Evolutionary conservation across 2,113 vertebrate species (phyloP), one percentile per base, ranked within the genome.

Genomic region (Columba janthina): DNA sequence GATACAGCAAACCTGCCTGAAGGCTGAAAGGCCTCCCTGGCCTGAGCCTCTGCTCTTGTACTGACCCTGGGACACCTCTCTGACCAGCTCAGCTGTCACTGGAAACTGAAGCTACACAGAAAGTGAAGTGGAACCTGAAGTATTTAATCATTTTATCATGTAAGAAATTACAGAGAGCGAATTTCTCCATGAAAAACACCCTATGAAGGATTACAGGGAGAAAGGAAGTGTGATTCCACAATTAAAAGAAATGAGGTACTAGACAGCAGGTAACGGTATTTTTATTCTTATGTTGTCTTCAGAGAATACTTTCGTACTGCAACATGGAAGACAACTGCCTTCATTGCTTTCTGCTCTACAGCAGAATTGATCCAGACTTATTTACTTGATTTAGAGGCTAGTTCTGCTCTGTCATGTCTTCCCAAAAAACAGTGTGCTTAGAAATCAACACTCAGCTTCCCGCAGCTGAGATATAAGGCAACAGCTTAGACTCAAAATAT

Each of bases 371-470:
- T 60, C 84, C 22, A 89, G 29, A 60, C 26, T 69, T 87, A 80
- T 36, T 91, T 91, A 88, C 34, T 70, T 84, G 76, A 92, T 76
- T 67, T 65, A 84, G 58, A 66, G 54, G 29, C n/a, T 75, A 85
- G 25, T 15, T 73, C 48, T 50, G 28, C 16, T 73, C 48, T 50
- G 28, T 92, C 34, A 69, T 60, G 72, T 77, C 88, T 86, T 96
- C 46, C 51, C 88, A 72, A 57, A 70, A 77, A 77, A 1, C 15
- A 57, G 12, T 4, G 38, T 46, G 29, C 46, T 83, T 54, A 67
- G 75, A 95, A 88, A 96, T 93, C 69, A 83, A 72, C 53, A 70
- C n/a, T 71, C 58, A 54, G 44, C 8, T 89, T 84, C 66, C 70
- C 28, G 38, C 46, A 71, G 75, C n/a, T 85, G 74, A 95, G 69